These are phyloP conservation scores for Ornithoptera alexandrae DNA, from an alignment of 2,888 invertebrate species.

Conservation along the genomic window DNA sequence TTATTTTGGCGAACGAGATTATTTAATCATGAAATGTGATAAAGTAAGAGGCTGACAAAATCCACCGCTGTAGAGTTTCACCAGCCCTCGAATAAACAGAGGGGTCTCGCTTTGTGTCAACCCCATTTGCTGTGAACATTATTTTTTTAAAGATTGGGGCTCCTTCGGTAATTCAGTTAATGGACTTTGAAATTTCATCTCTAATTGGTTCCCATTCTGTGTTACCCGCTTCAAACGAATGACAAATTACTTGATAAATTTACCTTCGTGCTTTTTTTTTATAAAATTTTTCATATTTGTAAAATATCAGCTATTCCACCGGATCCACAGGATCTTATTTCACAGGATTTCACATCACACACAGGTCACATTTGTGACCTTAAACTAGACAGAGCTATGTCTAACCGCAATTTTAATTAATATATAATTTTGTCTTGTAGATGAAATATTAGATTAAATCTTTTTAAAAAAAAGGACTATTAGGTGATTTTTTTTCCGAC, in stretches of 20 bases:
- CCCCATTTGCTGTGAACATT: slow-evolving; percentile 41
- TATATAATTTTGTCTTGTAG: background rate
- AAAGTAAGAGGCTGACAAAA: slow-evolving; percentile 24
- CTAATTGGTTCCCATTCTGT: slow-evolving; percentile 48
- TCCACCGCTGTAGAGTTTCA: slow-evolving; percentile 6
- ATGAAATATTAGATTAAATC: no score
- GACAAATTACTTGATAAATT: slow-evolving; percentile 11
- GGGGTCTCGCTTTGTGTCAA: slow-evolving; percentile 31
- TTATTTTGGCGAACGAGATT: slow-evolving; percentile 1
- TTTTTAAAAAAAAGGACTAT: no score
- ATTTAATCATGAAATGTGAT: slow-evolving; percentile 22
- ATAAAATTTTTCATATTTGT: background rate
- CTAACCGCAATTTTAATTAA: background rate
- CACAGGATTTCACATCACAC: no score
- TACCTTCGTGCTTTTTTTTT: background rate
- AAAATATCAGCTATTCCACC: background rate
- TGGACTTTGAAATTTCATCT: slow-evolving; percentile 50
- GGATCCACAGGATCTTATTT: no score
- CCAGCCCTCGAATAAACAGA: slow-evolving; percentile 32
- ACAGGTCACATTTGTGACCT: background rate
- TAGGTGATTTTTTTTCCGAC: no score
- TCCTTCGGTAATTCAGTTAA: slow-evolving; percentile 49
- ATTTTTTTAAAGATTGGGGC: slow-evolving; percentile 36
- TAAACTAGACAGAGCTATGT: background rate
- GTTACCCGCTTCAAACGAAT: slow-evolving; percentile 19